These are phyloP conservation scores for Limosa lapponica DNA, from an alignment of 2,797 vertebrate species.

Conservation along the genomic window DNA sequence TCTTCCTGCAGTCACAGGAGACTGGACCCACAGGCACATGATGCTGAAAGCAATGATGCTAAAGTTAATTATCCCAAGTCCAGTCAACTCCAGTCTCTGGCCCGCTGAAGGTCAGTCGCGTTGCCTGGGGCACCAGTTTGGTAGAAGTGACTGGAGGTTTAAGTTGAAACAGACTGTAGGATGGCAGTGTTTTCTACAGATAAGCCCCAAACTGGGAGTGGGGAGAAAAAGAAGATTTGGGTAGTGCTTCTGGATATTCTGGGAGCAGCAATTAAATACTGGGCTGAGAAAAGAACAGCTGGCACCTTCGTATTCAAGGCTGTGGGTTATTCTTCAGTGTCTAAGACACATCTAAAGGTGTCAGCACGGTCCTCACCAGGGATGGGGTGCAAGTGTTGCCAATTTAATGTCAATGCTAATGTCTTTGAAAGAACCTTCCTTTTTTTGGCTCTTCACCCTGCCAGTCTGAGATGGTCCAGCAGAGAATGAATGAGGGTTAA, in stretches of 20 bases:
- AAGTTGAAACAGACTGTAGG: neutral
- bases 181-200: neutral
- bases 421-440: neutral
- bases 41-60: neutral
- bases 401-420: neutral
- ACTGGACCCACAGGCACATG: neutral
- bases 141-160: neutral
- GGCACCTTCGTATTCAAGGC: neutral
- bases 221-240: neutral
- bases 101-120: fast-evolving
- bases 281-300: neutral
- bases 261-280: neutral
- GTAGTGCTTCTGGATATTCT: neutral
- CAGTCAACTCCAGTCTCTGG: neutral
- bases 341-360: neutral
- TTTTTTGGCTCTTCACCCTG: neutral
- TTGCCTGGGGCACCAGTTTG: neutral
- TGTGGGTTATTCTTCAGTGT: neutral
- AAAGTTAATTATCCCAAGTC: neutral
- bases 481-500: neutral
- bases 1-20: neutral
- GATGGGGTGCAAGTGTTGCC: neutral
- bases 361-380: neutral
- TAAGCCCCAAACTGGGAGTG: neutral
- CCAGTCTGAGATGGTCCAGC: neutral